phyloP scores from a whole-genome alignment of 2,888 invertebrate species.

The Morinoia aosen region DNA sequence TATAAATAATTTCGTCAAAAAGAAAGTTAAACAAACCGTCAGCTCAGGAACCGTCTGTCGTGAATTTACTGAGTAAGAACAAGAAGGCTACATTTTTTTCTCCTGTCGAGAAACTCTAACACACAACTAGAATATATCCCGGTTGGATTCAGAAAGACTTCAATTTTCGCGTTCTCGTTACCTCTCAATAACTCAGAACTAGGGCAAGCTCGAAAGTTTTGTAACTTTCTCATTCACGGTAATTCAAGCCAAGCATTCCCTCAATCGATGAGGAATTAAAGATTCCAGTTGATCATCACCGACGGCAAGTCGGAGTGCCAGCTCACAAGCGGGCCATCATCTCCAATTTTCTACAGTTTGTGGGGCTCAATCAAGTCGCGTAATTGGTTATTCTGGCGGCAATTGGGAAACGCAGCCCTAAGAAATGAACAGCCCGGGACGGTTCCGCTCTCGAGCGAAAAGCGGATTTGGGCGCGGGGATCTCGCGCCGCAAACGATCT shows the following conservation, averaged over 20 bases:
- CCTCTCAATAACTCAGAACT: neutral
- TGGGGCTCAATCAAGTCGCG: conserved; percentile 33
- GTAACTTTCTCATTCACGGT: neutral
- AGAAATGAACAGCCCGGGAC: neutral
- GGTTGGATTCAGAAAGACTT: neutral
- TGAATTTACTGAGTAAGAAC: neutral
- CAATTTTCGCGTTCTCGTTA: neutral
- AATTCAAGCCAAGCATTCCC: neutral
- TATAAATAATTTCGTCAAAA: no score
- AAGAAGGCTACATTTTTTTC: neutral
- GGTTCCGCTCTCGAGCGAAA: neutral
- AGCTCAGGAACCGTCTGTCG: no score
- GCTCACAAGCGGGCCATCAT: neutral
- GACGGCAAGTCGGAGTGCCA: neutral
- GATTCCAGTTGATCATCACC: neutral
- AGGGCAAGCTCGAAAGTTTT: neutral
- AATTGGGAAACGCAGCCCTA: conserved; percentile 5
- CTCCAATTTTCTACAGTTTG: neutral
- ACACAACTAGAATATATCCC: neutral
- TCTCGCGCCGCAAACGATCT: neutral
- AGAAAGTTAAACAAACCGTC: no score
- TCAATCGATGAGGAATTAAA: neutral
- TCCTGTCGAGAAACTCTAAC: neutral
- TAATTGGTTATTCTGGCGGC: conserved; percentile 35
- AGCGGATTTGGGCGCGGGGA: neutral